Evolutionary conservation across 2,113 vertebrate species (phyloP).

Genomic region (Siphamia tubifer): DNA sequence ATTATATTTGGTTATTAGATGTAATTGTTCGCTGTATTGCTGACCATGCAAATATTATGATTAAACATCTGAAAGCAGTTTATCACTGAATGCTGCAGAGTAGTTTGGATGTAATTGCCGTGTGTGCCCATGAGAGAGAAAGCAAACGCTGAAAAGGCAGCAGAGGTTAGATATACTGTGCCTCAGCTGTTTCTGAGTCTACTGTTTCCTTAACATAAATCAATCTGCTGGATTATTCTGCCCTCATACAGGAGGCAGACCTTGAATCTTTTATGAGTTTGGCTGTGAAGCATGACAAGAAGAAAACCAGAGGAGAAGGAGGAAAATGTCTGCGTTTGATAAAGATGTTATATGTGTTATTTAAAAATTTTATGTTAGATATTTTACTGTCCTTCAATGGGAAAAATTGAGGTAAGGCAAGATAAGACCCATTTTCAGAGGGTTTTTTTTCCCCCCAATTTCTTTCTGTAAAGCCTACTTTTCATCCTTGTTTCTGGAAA

Average conservation of each 20-base stretch:
- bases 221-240: conserved; percentile 44
- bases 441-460: too few species aligned
- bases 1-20: conserved; percentile 61
- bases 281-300: conserved; percentile 29
- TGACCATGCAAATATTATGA: conserved; percentile 57
- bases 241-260: conserved; percentile 20
- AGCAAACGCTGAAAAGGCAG: conserved; percentile 31
- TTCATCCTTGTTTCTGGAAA: too few species aligned
- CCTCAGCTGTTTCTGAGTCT: conserved; percentile 26
- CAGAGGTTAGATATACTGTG: conserved; percentile 27
- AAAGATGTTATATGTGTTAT: neutral
- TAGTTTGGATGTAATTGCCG: conserved; percentile 40
- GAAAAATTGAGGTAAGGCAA: too few species aligned
- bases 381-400: conserved; percentile 8
- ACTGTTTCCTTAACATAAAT: conserved; percentile 56
- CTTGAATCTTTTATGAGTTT: conserved; percentile 47
- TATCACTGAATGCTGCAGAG: conserved; percentile 36
- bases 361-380: conserved; percentile 18
- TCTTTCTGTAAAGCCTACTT: too few species aligned
- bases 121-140: conserved; percentile 10
- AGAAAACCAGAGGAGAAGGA: neutral
- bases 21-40: conserved; percentile 53
- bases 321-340: neutral
- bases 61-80: conserved; percentile 71
- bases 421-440: too few species aligned